These are phyloP conservation scores for Thereva unica DNA, from an alignment of 2,888 invertebrate species.

Conservation along the genomic window DNA sequence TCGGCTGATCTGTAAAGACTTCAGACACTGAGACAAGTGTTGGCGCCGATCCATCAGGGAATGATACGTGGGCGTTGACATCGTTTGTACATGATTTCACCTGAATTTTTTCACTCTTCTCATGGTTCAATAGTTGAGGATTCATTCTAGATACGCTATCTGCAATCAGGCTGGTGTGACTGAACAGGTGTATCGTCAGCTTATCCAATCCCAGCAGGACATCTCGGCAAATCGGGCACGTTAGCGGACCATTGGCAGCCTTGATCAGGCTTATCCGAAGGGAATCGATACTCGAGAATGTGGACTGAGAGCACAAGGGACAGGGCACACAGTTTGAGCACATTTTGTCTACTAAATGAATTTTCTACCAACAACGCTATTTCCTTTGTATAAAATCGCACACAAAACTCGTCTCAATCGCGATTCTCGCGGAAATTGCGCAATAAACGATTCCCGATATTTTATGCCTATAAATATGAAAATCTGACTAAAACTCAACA, in stretches of 20 bases:
- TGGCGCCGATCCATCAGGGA: conserved; percentile 16
- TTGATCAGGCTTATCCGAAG: conserved; percentile 73
- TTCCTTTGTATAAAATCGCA: too few relatives aligned
- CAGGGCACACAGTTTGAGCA: conserved; percentile 68
- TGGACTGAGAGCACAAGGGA: conserved; percentile 75
- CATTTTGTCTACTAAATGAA: conserved; percentile 47
- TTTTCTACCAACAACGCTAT: neutral
- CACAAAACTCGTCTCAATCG: too few relatives aligned
- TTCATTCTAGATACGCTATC: neutral
- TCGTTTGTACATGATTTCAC: conserved; percentile 3
- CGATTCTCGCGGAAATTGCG: too few relatives aligned
- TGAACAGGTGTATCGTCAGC: conserved; percentile 80
- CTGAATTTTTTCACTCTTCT: conserved; percentile 28
- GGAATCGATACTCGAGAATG: conserved; percentile 72
- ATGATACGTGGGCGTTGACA: conserved; percentile 18
- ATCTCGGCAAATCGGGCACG: conserved; percentile 79
- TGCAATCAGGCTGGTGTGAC: conserved; percentile 62
- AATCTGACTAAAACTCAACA: too few relatives aligned
- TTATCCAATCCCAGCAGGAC: conserved; percentile 77
- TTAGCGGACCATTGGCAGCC: conserved; percentile 73
- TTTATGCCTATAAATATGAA: too few relatives aligned
- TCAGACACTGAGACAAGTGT: conserved; percentile 2
- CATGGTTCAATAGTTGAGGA: conserved; percentile 7
- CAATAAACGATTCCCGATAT: too few relatives aligned
- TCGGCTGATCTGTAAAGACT: conserved; percentile 6